phyloP scores from a whole-genome alignment of 2,797 vertebrate species.

The Tangara arthus region DNA sequence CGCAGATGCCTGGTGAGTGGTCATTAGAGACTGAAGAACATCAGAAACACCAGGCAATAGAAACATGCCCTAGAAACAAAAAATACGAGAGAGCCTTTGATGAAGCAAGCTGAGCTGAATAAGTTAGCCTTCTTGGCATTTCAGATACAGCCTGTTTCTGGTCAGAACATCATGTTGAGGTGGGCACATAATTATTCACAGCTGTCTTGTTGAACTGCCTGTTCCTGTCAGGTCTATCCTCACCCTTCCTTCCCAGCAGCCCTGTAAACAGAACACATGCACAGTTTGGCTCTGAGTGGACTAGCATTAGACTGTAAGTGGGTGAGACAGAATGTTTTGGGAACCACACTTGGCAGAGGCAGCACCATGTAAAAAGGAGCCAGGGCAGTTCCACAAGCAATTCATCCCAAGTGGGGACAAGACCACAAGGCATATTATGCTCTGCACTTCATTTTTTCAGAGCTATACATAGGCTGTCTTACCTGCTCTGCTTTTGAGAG shows the following conservation, averaged over 20 bases:
- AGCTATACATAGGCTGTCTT: not conserved
- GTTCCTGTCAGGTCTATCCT: conserved; percentile 36
- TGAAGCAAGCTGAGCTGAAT: not conserved
- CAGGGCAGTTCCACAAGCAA: conserved; percentile 7
- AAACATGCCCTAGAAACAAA: not conserved
- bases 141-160: not conserved
- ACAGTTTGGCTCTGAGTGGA: not conserved
- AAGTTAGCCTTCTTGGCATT: not conserved
- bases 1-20: not conserved
- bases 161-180: conserved; percentile 19
- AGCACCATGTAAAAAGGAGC: not conserved
- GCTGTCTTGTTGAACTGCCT: conserved; percentile 36
- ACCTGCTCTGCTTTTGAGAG: not conserved
- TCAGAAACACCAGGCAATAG: not conserved
- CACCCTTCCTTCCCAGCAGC: conserved; percentile 26
- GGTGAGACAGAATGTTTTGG: conserved; percentile 45
- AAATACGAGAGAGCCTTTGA: not conserved
- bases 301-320: not conserved
- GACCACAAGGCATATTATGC: not conserved
- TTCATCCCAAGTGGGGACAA: not conserved
- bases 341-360: conserved; percentile 2
- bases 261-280: conserved; percentile 28
- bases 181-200: conserved; percentile 31
- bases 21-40: not conserved
- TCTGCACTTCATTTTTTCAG: not conserved